Base-by-base conservation (phyloP, 2,113 vertebrate species). In the Bufo bufo region DNA sequence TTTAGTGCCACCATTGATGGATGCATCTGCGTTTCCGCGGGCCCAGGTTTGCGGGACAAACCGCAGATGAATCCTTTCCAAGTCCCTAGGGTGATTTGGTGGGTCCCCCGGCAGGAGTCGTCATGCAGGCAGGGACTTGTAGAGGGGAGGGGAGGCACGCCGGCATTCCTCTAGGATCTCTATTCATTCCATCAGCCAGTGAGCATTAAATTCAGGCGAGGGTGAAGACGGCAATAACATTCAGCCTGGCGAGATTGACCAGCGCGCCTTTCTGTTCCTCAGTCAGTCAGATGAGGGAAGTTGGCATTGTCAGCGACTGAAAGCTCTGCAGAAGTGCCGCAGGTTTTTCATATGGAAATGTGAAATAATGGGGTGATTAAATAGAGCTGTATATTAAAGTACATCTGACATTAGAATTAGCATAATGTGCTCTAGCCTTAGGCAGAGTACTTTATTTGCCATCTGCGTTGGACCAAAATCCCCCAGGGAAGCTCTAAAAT, bases 351-450 rank as follows among this genome's bases (percentile, higher is more conserved):
- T 98, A 98, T 99, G 97, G 98, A 99, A 98, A 99, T 98, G 97
- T 96, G 97, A 97, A 99, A 98, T 99, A 99, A 99, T 98, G 96
- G 97, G 97, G 97, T 98, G 98, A 99, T 99, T 99, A 99, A 99
- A 99, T 99, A 99, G 98, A 99, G 98, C 97, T 98, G 96, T 99
- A 98, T 98, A 99, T 99, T 99, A 99, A 99, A 99, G 97, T 99
- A 97, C 98, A 98, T 98, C 97, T 99, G 98, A 99, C 98, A 98
- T 99, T 98, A 98, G 96, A 97, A 99, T 99, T 99, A 98, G 96
- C 98, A 99, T 99, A 99, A 99, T 99, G 97, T 97, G 97, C 97
- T 98, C 96, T 97, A 96, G 98, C 98, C 97, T 96, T 95, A 93
- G 97, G 98, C 98, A 97, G 96, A 97, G 96, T 97, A 97, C 97